A percentile compares a stretch with the other conserved stretches of the same genome.
phyloP scores from a whole-genome alignment of 2,797 vertebrate species.

The Macropus fuliginosus region DNA sequence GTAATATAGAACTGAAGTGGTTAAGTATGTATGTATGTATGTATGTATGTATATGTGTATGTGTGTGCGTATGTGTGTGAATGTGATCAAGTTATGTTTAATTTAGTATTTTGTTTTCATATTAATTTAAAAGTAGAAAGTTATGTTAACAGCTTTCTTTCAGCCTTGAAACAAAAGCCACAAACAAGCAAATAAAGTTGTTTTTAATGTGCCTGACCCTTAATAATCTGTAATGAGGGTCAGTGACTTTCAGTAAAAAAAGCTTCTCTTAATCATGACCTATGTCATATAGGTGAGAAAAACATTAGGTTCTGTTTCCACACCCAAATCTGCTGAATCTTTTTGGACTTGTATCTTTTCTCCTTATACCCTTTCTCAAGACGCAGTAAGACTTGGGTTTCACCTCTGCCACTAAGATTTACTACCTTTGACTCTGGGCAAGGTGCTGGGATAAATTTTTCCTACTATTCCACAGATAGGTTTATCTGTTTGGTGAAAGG shows the following conservation, averaged over 20 bases:
- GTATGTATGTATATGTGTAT: neutral
- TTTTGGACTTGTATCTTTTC: neutral
- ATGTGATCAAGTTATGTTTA: neutral
- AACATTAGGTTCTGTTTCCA: neutral
- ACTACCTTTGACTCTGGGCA: neutral
- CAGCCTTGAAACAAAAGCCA: neutral
- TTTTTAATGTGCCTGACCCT: neutral
- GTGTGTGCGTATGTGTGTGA: too few species aligned
- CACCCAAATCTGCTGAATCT: neutral
- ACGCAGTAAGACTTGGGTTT: neutral
- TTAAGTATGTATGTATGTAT: too few species aligned
- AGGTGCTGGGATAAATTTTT: neutral
- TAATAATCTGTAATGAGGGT: neutral
- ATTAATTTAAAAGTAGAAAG: neutral
- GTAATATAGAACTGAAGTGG: neutral
- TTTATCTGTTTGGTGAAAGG: neutral
- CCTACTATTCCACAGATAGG: neutral
- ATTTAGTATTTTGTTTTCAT: neutral
- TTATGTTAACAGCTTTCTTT: neutral
- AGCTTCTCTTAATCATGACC: neutral
- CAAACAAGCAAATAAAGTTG: neutral
- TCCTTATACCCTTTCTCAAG: neutral
- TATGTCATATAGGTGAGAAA: neutral
- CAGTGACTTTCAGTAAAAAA: neutral
- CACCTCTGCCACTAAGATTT: neutral